A percentile compares a stretch with the other conserved stretches of the same genome.
Evolutionary conservation across 2,797 vertebrate species (phyloP).

Genomic region (Sebastes kiyomatsui): DNA sequence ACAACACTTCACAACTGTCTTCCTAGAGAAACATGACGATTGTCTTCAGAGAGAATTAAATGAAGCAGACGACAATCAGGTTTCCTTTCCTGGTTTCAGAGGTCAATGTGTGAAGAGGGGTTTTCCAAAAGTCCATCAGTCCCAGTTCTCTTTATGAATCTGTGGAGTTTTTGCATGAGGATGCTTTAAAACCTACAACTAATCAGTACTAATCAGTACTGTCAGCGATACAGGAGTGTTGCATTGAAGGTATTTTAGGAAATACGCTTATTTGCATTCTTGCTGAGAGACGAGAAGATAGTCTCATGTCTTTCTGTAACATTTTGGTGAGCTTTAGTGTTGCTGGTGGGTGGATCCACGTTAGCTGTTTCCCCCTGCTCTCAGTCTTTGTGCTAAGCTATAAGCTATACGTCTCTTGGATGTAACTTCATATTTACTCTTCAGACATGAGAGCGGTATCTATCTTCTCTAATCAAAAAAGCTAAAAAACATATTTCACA

Average conservation of each 20-base stretch:
- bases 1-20: background rate
- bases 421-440: no score
- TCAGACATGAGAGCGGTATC: no score
- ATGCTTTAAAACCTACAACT: background rate
- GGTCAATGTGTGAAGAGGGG: background rate
- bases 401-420: background rate
- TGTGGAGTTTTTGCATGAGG: background rate
- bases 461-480: no score
- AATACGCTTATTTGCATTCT: background rate
- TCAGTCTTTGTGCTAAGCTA: background rate
- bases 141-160: background rate
- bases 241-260: background rate
- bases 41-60: background rate
- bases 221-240: background rate
- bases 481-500: no score
- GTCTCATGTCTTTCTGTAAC: background rate
- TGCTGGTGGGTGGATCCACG: background rate
- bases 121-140: background rate
- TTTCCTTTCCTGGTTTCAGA: conserved; percentile 31
- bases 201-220: background rate
- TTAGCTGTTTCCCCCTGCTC: background rate
- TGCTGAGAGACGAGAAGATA: background rate
- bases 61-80: accelerated
- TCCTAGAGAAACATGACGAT: background rate
- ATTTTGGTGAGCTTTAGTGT: background rate